A percentile compares a stretch with the other conserved stretches of the same genome.
Evolutionary conservation across 1,140 invertebrate species (phyloP).

Genomic region (Spodoptera frugiperda): DNA sequence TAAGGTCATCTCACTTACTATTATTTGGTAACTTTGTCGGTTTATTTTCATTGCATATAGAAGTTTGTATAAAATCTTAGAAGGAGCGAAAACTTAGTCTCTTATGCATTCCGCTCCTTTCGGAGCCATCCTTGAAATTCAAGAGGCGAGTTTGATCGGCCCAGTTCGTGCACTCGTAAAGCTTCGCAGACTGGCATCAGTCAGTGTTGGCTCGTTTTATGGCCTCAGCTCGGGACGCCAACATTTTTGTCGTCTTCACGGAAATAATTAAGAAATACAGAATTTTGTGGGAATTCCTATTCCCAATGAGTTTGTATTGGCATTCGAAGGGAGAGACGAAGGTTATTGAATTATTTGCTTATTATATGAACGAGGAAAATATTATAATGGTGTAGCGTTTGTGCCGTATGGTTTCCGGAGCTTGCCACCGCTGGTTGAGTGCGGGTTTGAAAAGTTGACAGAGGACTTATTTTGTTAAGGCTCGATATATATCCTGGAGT

Average conservation of each 20-base stretch:
- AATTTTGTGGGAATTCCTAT: conserved; percentile 32
- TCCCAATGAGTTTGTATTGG: conserved; percentile 40
- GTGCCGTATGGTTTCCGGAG: not conserved
- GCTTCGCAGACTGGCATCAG: conserved; percentile 16
- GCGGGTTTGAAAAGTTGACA: no score
- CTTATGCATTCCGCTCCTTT: not conserved
- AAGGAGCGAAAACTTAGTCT: no score
- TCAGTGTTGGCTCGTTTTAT: conserved; percentile 12
- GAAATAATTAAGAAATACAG: conserved; percentile 43
- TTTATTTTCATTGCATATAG: no score
- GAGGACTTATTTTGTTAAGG: no score
- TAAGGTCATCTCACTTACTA: no score
- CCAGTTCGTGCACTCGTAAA: conserved; percentile 40
- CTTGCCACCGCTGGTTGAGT: no score
- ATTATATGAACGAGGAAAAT: conserved; percentile 2
- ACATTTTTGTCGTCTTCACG: conserved; percentile 37
- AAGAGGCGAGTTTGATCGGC: conserved; percentile 33
- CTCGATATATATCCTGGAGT: no score
- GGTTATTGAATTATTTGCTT: conserved; percentile 26
- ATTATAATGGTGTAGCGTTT: conserved; percentile 1
- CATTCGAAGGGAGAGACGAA: conserved; percentile 21
- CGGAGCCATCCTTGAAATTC: conserved; percentile 10
- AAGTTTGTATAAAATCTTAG: no score
- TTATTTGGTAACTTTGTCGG: no score
- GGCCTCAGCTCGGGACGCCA: not conserved